Percentiles rank a stretch among this genome's conserved stretches.
Evolutionary conservation across 2,888 invertebrate species (phyloP).

Genomic region (Deladenus siricidicola): DNA sequence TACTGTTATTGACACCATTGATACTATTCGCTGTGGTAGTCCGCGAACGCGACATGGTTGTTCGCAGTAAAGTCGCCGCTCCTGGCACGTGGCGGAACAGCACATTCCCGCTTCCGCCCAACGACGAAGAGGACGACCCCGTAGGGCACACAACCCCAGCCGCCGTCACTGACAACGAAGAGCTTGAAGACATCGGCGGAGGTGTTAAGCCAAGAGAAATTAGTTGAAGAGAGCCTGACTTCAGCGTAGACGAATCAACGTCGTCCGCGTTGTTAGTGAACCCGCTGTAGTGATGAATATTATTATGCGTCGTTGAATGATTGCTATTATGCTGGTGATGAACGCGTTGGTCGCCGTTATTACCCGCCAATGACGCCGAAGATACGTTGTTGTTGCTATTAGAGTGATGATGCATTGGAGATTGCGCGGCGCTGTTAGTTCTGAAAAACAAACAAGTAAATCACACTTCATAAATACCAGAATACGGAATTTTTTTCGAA

Average conservation of each 20-base stretch:
- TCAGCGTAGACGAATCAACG: background rate
- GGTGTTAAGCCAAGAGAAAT: background rate
- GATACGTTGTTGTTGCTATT: too few species aligned
- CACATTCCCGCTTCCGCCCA: background rate
- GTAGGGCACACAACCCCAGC: background rate
- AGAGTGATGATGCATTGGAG: too few species aligned
- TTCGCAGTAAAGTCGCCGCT: background rate
- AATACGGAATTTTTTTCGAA: too few species aligned
- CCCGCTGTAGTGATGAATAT: too few species aligned
- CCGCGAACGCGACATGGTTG: background rate
- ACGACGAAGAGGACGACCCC: background rate
- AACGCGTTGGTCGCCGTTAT: too few species aligned
- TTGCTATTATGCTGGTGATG: too few species aligned
- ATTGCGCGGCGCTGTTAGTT: too few species aligned
- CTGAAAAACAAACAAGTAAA: too few species aligned
- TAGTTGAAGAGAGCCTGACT: background rate
- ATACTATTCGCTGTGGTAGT: background rate
- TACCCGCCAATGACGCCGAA: too few species aligned
- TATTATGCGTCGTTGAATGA: too few species aligned
- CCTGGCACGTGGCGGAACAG: constrained; percentile 5
- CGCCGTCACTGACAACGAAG: background rate
- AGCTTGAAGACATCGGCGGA: background rate
- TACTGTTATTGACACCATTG: background rate
- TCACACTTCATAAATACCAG: too few species aligned
- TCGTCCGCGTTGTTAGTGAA: too few species aligned